These are phyloP conservation scores for Murina feae DNA, from an alignment of 2,113 vertebrate species.

Conservation along the genomic window DNA sequence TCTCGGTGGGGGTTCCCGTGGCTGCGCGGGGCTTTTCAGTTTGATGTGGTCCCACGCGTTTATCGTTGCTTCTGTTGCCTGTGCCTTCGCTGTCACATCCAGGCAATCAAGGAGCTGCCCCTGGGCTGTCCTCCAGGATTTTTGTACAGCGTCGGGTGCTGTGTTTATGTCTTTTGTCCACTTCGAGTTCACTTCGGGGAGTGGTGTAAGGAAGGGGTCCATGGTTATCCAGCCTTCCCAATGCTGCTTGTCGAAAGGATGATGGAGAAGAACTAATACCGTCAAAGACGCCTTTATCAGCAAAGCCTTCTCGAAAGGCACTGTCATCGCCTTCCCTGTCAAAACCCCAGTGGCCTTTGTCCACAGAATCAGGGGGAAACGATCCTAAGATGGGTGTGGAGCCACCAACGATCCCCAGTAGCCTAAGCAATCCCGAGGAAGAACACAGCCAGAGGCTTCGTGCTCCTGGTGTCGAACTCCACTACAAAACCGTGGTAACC, in stretches of 20 bases:
- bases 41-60: too few relatives aligned
- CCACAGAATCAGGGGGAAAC: background rate
- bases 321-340: accelerated
- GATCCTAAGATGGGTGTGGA: background rate
- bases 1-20: background rate
- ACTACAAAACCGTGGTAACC: background rate
- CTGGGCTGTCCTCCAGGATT: background rate
- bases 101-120: background rate
- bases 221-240: too few relatives aligned
- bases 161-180: background rate
- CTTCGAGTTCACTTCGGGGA: background rate
- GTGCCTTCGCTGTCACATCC: background rate
- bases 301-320: background rate
- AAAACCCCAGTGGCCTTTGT: background rate
- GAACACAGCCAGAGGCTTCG: background rate
- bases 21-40: background rate
- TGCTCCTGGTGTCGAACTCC: background rate
- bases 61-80: background rate
- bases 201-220: background rate
- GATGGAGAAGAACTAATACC: background rate
- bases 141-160: background rate
- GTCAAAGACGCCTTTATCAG: background rate
- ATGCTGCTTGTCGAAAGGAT: too few relatives aligned
- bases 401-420: background rate
- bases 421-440: background rate